Base-by-base conservation (phyloP, 2,888 invertebrate genomes). In the Spisula subtruncata region DNA sequence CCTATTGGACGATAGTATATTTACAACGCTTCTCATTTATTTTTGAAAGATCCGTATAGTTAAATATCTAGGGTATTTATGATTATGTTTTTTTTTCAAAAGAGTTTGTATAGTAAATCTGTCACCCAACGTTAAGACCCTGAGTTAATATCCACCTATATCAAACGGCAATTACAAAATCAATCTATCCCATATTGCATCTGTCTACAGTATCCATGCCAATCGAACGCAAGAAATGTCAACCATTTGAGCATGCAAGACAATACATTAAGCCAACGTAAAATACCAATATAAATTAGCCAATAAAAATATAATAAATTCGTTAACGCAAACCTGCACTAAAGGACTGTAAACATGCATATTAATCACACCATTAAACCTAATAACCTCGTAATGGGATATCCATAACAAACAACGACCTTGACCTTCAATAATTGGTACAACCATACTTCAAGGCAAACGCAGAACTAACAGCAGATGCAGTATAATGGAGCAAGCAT, bases 321-420 rank as follows among this genome's bases (percentile, higher is more conserved):
- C 60, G n/a, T 66, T 25, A n/a, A 66, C 60, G 12, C 60, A n/a
- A 66, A n/a, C 2, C 8, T 66, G 25, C 60, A 66, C 60, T 25
- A 66, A 25, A 66, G 60, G 25, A 25, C 25, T n/a, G 25, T 25
- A 66, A 25, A 25, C 25, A 20, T 66, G 60, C 60, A 25, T 25
- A 66, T 66, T 66, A 66, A 66, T 66, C 25, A 25, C 60, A 35
- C 18, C 32, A 75, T 75, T 75, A 75, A 75, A 75, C 75, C 32
- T 12, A 75, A 75, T 32, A 18, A 75, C 75, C 75, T 75, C 35
- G 75, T 75, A 75, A 75, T 35, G 32, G 8, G 75, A 75, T 75
- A 75, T 35, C 29, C 0, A 32, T 14, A 32, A 75, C 18, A 56
- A 20, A 41, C 41, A 56, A 32, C 18, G 18, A 32, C 75, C 75